Conservation (phyloP, 2,113 vertebrate genomes). For the Nansenia antarctica region DNA sequence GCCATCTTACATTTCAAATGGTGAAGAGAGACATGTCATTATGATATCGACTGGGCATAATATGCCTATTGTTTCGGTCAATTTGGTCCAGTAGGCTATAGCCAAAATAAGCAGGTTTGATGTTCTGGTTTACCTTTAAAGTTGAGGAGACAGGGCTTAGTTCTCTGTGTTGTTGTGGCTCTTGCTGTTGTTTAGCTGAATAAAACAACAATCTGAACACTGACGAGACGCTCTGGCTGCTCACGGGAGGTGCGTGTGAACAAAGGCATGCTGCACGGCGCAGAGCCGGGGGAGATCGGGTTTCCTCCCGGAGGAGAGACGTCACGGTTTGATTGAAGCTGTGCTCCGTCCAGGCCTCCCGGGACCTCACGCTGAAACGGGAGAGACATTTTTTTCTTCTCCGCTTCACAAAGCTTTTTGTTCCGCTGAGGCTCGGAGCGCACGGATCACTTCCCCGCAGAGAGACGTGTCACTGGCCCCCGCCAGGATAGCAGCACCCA, state of each 20-base stretch:
- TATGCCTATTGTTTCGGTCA: no score
- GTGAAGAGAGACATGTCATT: neutral
- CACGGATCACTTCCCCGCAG: constrained; percentile 80
- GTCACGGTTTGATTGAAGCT: constrained; percentile 98
- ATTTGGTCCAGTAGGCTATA: no score
- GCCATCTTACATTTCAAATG: neutral
- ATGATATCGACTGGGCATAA: no score
- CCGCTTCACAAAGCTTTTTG: constrained; percentile 90
- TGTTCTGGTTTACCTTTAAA: constrained; percentile 3
- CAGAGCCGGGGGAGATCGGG: no score
- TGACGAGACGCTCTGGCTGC: constrained; percentile 53
- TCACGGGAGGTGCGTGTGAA: constrained; percentile 68
- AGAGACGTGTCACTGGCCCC: constrained; percentile 77
- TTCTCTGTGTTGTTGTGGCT: constrained; percentile 35
- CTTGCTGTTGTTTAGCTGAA: constrained; percentile 39
- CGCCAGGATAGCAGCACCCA: neutral
- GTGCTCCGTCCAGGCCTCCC: constrained; percentile 90
- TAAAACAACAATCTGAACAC: constrained; percentile 57
- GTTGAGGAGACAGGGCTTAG: constrained; percentile 30
- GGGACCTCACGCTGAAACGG: constrained; percentile 91
- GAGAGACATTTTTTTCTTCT: constrained; percentile 71
- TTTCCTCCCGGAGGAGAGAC: constrained; percentile 95
- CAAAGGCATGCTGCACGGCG: constrained; percentile 76
- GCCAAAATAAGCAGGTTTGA: no score
- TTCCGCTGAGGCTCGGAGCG: constrained; percentile 84